A percentile compares a stretch with the other conserved stretches of the same genome.
Evolutionary conservation across 2,113 vertebrate genomes (phyloP).

Genomic region (Erinaceus europaeus): DNA sequence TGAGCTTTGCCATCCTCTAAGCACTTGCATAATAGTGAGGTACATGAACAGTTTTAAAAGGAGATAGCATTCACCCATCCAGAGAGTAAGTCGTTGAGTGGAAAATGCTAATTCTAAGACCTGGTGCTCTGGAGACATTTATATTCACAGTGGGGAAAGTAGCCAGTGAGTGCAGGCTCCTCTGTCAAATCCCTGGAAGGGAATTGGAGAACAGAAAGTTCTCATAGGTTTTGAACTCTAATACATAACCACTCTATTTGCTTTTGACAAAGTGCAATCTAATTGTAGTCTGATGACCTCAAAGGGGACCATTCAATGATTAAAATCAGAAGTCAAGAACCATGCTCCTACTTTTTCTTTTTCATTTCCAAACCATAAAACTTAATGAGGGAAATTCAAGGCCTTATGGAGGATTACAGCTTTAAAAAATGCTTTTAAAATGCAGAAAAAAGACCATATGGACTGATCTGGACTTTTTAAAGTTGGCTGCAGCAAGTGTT

Average conservation of each 20-base stretch:
- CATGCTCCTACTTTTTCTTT: constrained; percentile 63
- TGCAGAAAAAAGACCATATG: constrained; percentile 60
- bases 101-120: constrained; percentile 44
- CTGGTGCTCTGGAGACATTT: neutral
- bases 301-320: constrained; percentile 42
- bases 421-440: neutral
- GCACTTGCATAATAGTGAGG: neutral
- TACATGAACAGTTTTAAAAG: neutral
- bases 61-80: neutral
- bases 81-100: constrained; percentile 16
- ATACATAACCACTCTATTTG: constrained; percentile 37
- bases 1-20: neutral
- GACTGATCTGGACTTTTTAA: constrained; percentile 59
- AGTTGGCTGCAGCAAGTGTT: constrained; percentile 69
- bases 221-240: constrained; percentile 31
- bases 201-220: neutral
- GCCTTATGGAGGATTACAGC: constrained; percentile 54
- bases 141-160: constrained; percentile 11
- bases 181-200: neutral
- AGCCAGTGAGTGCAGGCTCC: neutral
- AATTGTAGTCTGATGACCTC: constrained; percentile 55
- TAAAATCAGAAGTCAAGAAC: constrained; percentile 57
- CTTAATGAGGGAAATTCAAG: constrained; percentile 71
- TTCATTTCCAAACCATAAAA: constrained; percentile 55
- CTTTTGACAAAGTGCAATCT: constrained; percentile 38